Percentiles rank a stretch among this genome's conserved stretches.
Evolutionary conservation across 2,113 vertebrate genomes (phyloP).

Genomic region (Prolemur simus): DNA sequence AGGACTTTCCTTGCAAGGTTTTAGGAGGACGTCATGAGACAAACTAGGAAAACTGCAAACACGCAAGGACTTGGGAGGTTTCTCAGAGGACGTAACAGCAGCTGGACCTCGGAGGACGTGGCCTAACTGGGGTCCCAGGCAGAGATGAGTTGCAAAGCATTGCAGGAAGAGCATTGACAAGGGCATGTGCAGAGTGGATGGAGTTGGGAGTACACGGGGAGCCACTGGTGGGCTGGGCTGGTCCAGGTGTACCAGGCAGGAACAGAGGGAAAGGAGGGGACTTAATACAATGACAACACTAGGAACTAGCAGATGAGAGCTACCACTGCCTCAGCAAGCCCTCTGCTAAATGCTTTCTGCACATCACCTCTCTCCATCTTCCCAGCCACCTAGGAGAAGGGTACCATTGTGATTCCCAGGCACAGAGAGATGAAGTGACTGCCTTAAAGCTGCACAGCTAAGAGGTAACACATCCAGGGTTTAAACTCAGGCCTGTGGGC

Average conservation of each 20-base stretch:
- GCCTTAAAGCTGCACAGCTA: background rate
- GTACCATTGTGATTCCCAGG: background rate
- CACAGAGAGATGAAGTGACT: background rate
- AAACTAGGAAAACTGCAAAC: background rate
- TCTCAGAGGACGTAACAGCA: background rate
- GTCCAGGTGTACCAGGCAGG: accelerated
- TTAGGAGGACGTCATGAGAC: background rate
- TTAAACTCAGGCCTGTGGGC: background rate
- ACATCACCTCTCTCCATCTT: accelerated
- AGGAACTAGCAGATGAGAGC: background rate
- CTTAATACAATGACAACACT: accelerated
- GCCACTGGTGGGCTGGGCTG: accelerated
- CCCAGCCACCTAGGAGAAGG: background rate
- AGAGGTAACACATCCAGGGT: accelerated
- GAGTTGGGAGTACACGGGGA: background rate
- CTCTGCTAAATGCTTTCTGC: background rate
- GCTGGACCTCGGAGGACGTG: background rate
- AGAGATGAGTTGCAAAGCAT: accelerated
- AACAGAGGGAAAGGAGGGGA: too few relatives aligned
- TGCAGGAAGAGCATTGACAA: accelerated
- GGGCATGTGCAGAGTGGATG: accelerated
- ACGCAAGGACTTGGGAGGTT: accelerated
- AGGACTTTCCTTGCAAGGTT: too few relatives aligned
- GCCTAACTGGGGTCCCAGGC: background rate
- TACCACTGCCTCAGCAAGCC: accelerated